Evolutionary conservation across 1,140 invertebrate species (phyloP), one percentile per base, ranked within the genome.

Genomic region (Globodera ellingtonae): DNA sequence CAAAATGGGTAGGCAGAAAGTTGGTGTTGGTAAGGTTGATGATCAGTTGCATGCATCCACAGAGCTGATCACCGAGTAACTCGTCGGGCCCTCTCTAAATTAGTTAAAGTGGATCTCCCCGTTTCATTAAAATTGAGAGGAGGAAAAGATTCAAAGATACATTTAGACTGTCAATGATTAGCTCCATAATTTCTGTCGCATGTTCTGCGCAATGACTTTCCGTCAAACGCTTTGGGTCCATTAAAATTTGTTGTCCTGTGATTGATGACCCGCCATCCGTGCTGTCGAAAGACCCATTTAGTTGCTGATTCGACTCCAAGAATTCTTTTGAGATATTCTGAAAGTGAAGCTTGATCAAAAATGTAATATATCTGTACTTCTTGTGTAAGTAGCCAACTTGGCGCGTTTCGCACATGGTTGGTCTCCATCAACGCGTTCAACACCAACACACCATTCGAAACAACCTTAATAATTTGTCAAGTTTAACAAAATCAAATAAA

Each of bases 11-110:
- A 24, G 79, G 79, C 52, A 83, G 59, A 66, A 82, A 82, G 65
- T 82, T 82, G 35, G 81, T 82, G 82, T 82, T 82, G 74, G 73
- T 47, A 21, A 82, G 50, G 48, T 82, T 84, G 50, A 82, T 44
- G 46, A 82, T 47, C 66, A 82, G 44, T 82, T 82, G 81, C 81
- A 82, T 82, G 56, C 70, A 82, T 18, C 66, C 69, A 10, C 71
- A 62, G 15, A 82, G 52, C 4, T 70, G 48, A 72, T 82, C 81
- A 13, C 71, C 81, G 21, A 65, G 76, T 65, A 80, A 80, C 13
- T 52, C 74, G 6, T 80, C 79, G 2, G 66, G n/a, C 10, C 24
- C 66, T 24, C 7, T 67, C 76, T 78, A 18, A 47, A 78, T 56
- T 44, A 50, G 7, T 6, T 67, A 75, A 59, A 24, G 62, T 50